Percentiles rank a stretch among this genome's conserved stretches.
These are phyloP conservation scores for Pterostichus niger DNA, from an alignment of 2,888 invertebrate species.

Conservation along the genomic window DNA sequence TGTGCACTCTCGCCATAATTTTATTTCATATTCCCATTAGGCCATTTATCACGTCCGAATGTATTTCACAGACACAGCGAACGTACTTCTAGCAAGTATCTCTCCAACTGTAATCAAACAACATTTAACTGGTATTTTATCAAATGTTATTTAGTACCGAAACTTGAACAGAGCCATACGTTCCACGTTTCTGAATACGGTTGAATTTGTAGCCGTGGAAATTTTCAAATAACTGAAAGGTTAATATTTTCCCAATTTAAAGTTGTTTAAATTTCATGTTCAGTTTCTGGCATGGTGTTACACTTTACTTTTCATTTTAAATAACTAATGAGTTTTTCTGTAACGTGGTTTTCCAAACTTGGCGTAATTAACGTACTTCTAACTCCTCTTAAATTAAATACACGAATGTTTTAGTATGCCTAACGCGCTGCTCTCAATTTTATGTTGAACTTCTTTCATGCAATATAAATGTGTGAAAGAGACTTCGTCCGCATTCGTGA, in stretches of 20 bases:
- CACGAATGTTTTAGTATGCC: conserved; percentile 59
- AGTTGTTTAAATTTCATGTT: conserved; percentile 33
- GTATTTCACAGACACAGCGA: too few relatives aligned
- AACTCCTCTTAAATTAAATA: conserved; percentile 68
- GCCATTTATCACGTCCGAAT: too few relatives aligned
- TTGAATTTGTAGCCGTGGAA: too few relatives aligned
- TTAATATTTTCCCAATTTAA: conserved; percentile 22
- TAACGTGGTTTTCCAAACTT: conserved; percentile 69
- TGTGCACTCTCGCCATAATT: too few relatives aligned
- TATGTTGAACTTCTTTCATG: conserved; percentile 51
- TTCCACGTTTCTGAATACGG: too few relatives aligned
- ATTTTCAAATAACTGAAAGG: background rate
- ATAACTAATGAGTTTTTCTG: conserved; percentile 70
- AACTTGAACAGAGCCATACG: too few relatives aligned
- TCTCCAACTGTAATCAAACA: too few relatives aligned
- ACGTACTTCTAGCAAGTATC: too few relatives aligned
- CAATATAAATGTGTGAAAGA: conserved; percentile 44
- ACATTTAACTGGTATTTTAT: too few relatives aligned
- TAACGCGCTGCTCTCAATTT: conserved; percentile 50
- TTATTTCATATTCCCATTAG: too few relatives aligned
- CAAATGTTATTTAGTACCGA: too few relatives aligned
- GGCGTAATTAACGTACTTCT: conserved; percentile 70
- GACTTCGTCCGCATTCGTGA: conserved; percentile 15
- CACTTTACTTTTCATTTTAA: conserved; percentile 62
- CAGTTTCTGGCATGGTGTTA: conserved; percentile 1